Evolutionary conservation across 2,888 invertebrate species (phyloP), one percentile per base, ranked within the genome.

Genomic region (Argyresthia albistria): DNA sequence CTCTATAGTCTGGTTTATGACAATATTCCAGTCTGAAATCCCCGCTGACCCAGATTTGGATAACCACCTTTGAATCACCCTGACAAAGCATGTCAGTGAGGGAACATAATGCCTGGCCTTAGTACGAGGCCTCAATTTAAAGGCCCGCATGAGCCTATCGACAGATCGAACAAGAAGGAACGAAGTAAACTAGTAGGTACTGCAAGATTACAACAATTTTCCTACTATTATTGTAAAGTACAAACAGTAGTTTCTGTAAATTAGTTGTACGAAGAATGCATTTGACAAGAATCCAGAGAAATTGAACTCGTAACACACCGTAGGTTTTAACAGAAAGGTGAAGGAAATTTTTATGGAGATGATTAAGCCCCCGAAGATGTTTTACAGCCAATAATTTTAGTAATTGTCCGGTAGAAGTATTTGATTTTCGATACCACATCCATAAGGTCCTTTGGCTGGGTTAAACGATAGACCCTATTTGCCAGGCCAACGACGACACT

Each of bases 71-170:
- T 79, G 76, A 79, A 79, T 78, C 59, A 69, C 65, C 58, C 67
- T 72, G 74, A 81, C 80, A 83, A 82, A 79, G 80, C 80, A 75
- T 70, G 75, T 80, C 76, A 69, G 73, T n/a, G 76, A 72, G 72
- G 25, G 78, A 76, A 76, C 80, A 78, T 77, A 75, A 81, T 79
- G 74, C 76, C 70, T 66, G 71, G 62, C 62, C 63, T 66, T 14
- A 43, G 67, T 65, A 66, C 69, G 67, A 67, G 70, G 76, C 70
- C 63, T 74, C 79, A 76, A 80, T 82, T 76, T 73, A 74, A 70
- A 70, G 67, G 48, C 82, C 81, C 80, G 77, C 74, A 83, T 80
- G 66, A 64, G 70, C 65, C 70, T 73, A 73, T 70, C 69, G 61
- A 63, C 65, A 65, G 70, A 71, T 70, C 68, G 56, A 54, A 58